Evolutionary conservation across 2,797 vertebrate genomes (phyloP), one percentile per base, ranked within the genome.

Genomic region (Triplophysa bombifrons): DNA sequence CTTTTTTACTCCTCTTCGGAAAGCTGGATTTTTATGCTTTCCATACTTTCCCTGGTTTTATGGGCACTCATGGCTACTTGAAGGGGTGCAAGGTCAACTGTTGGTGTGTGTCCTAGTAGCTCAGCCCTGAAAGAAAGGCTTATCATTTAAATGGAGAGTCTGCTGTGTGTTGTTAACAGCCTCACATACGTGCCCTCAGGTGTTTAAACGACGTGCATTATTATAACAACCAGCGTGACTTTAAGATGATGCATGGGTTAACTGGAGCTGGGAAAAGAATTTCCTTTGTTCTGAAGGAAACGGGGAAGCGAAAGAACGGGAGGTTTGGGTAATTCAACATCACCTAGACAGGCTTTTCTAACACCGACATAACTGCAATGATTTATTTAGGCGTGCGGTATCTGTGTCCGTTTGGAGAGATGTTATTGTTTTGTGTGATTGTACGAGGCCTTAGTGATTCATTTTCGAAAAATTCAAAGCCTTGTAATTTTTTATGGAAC

Each of bases 181-280:
- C 71, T 74, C 85, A 83, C 85, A 72, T 85, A 84, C 76, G 84
- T 55, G 74, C 89, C 89, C 81, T 48, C 81, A 82, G 80, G 67
- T 51, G 14, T 68, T 84, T 86, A 73, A 80, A 60, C 76, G 63
- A 61, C 78, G 87, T 46, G 82, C 68, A 76, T 0, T 72, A 82
- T 82, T 71, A 79, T 79, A 84, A 81, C 82, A 70, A 70, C 65
- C 72, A 80, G 55, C 60, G 76, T 51, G 73, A 77, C 73, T 78
- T 63, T 81, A 82, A 73, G 70, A 55, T 85, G 80, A 64, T 82
- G 85, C 78, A 80, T 8, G 22, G 17, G 34, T 17, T 53, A 20
- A 78, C 67, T 60, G 50, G 25, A 38, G 70, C 63, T 41, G 41
- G 80, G 50, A 55, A 79, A 84, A 80, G 60, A 72, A 87, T 83